Evolutionary conservation across 2,797 vertebrate genomes (phyloP), one percentile per base, ranked within the genome.

Genomic region (Notolepis coatsorum): DNA sequence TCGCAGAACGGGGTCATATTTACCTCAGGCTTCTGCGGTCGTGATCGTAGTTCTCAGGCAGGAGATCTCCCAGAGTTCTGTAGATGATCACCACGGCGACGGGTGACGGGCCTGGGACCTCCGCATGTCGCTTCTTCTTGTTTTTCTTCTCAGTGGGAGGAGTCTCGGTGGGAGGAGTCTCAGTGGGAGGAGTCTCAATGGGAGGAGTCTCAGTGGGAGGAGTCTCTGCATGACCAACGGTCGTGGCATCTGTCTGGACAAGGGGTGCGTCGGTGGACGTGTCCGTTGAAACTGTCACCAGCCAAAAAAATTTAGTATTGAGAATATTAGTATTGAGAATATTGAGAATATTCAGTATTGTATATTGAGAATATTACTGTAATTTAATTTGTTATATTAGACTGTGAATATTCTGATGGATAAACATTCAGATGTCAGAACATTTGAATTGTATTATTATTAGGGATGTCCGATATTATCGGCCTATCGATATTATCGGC

Each of bases 11-110:
- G n/a, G n/a, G n/a, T n/a, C n/a, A n/a, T n/a, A n/a, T n/a, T n/a
- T 63, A 96, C 95, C 95, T 93, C 70, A 96, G 80, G 67, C 93
- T 95, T 18, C 95, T 91, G 33, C 93, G 89, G 65, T 96, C 95
- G 0, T 91, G 90, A 79, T 96, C 95, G 0, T 95, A 96, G 60
- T 70, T 91, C 71, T 95, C 94, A 0, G 95, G 95, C 64, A 96
- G 85, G 18, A 96, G 92, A 39, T 89, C 89, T 3, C 94, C 95
- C 42, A 96, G 82, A 1, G 93, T 92, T 53, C 90, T 83, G 77
- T 93, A 95, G 59, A 96, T 78, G 43, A 96, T 86, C 58, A 96
- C 94, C 83, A 95, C 84, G 17, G 88, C 92, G 0, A 95, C 73
- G 0, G 91, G 88, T 0, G 89, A 82, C 28, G 76, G 89, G 48